These are phyloP conservation scores for Oncorhynchus nerka DNA, from an alignment of 2,113 vertebrate species.

Conservation along the genomic window DNA sequence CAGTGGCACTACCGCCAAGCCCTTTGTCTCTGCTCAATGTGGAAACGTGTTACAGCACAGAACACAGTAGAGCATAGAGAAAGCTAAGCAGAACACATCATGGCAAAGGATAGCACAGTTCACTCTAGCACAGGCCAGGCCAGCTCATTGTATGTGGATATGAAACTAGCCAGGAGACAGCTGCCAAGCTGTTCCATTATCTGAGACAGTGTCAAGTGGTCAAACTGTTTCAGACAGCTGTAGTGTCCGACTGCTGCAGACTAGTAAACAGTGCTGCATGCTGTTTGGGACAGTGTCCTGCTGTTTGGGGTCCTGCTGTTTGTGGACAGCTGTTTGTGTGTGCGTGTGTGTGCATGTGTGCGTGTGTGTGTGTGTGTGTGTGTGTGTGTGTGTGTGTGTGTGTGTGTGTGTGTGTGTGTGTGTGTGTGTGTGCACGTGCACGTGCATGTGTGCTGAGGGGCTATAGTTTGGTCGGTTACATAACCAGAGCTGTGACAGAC, in stretches of 20 bases:
- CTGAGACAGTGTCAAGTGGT: background rate
- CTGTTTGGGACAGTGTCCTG: slow-evolving; percentile 7
- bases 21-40: too few species aligned
- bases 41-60: too few species aligned
- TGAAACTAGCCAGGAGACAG: background rate
- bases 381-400: too few species aligned
- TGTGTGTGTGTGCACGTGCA: too few species aligned
- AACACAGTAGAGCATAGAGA: too few species aligned
- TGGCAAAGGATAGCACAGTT: background rate
- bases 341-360: background rate
- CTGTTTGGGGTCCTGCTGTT: background rate
- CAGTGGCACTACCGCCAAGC: background rate
- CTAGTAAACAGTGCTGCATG: slow-evolving; percentile 27
- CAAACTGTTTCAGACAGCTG: background rate
- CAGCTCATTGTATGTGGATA: background rate
- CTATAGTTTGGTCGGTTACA: slow-evolving; percentile 39
- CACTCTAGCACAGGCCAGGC: background rate
- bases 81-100: too few species aligned
- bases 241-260: background rate
- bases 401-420: too few species aligned
- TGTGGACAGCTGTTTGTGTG: background rate
- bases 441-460: too few species aligned
- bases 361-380: slow-evolving; percentile 2
- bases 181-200: slow-evolving; percentile 8
- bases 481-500: slow-evolving; percentile 51